A percentile compares a stretch with the other conserved stretches of the same genome.
phyloP scores from a whole-genome alignment of 2,113 vertebrate species.

The Athene cunicularia region DNA sequence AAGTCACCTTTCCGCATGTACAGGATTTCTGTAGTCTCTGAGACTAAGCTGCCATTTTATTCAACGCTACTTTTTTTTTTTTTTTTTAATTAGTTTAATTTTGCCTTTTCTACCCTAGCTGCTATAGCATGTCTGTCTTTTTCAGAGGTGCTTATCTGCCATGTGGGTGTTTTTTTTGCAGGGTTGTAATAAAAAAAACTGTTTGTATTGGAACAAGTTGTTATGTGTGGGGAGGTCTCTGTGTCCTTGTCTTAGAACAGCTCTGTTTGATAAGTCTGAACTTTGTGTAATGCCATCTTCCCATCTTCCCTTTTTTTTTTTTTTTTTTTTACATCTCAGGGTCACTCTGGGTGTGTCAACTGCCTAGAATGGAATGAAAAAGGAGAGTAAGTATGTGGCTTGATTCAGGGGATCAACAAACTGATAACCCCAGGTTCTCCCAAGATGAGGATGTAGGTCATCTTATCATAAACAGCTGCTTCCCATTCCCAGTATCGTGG shows the following conservation, averaged over 20 bases:
- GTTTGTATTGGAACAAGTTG: background rate
- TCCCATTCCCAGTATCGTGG: background rate
- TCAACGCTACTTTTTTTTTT: background rate
- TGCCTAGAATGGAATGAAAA: conserved; percentile 98
- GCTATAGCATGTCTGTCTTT: background rate
- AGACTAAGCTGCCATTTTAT: conserved; percentile 26
- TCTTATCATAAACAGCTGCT: background rate
- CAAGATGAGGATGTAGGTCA: background rate
- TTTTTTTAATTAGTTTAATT: background rate
- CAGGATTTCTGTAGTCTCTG: conserved; percentile 9
- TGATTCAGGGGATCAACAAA: background rate
- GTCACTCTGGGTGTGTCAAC: conserved; percentile 98
- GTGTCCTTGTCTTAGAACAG: conserved; percentile 6
- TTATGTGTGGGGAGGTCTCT: background rate
- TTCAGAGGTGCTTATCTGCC: conserved; percentile 16
- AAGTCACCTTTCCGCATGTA: background rate
- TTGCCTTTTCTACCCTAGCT: background rate
- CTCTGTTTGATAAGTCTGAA: background rate
- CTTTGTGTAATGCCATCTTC: conserved; percentile 7
- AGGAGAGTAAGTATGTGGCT: conserved; percentile 91
- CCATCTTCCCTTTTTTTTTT: background rate
- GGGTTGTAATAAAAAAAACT: background rate
- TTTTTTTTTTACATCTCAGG: conserved; percentile 73
- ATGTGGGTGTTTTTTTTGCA: background rate
- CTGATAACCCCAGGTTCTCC: background rate